Conservation (phyloP, 1,140 invertebrate species). For the Papilio xuthus region DNA sequence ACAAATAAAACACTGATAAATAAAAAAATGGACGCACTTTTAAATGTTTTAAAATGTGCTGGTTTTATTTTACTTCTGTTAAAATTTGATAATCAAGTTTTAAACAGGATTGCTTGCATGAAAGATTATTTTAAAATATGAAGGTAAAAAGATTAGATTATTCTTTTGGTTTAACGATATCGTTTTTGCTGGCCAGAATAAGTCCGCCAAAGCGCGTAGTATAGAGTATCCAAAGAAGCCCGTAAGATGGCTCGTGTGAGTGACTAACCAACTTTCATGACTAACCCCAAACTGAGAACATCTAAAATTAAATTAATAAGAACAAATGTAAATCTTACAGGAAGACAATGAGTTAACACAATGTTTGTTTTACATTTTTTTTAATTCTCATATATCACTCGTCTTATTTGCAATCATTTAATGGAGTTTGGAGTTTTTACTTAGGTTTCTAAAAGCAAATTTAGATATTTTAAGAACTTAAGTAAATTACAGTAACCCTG, state of each 20-base stretch:
- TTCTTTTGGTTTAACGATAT: too few relatives aligned
- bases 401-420: not conserved
- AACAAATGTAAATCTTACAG: not conserved
- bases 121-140: too few relatives aligned
- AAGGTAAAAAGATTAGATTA: too few relatives aligned
- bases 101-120: too few relatives aligned
- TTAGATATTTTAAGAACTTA: not conserved
- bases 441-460: not conserved
- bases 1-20: too few relatives aligned
- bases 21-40: too few relatives aligned
- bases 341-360: not conserved
- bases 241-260: slow-evolving; percentile 10
- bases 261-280: slow-evolving; percentile 46
- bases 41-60: too few relatives aligned
- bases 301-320: slow-evolving; percentile 30
- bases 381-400: not conserved
- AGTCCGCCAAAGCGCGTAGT: slow-evolving; percentile 37
- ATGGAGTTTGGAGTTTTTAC: not conserved
- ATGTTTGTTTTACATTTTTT: not conserved
- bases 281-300: slow-evolving; percentile 19
- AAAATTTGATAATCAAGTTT: too few relatives aligned
- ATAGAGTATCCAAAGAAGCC: slow-evolving; percentile 44
- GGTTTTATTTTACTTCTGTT: too few relatives aligned
- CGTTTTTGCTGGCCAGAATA: slow-evolving; percentile 43
- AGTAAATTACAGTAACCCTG: not conserved